Percentiles rank a stretch among this genome's conserved stretches.
Evolutionary conservation across 2,113 vertebrate species (phyloP).

Genomic region (Oceanodroma tethys): DNA sequence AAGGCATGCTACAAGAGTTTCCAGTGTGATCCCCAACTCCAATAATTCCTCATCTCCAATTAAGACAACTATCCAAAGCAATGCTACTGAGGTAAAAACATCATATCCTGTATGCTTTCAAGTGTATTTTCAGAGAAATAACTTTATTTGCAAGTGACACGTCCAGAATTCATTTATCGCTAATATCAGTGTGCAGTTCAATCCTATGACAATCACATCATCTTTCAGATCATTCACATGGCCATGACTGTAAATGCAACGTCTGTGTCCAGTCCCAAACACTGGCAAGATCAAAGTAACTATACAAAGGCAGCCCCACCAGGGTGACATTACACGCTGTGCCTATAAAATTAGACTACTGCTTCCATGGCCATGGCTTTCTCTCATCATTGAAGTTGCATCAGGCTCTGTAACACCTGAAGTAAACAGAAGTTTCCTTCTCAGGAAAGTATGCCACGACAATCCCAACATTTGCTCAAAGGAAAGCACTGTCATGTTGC

Average conservation of each 20-base stretch:
- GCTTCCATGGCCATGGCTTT: background rate
- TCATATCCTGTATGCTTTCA: background rate
- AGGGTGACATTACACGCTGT: background rate
- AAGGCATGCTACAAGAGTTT: background rate
- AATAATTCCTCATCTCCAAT: background rate
- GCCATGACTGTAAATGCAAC: background rate
- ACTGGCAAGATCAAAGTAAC: constrained; percentile 1
- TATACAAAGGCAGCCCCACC: background rate
- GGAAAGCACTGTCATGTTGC: background rate
- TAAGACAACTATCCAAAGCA: background rate
- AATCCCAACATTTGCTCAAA: background rate
- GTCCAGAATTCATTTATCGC: background rate
- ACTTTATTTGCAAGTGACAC: background rate
- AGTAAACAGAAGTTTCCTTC: background rate
- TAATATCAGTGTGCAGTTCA: background rate
- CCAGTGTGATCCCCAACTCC: background rate
- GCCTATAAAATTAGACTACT: background rate
- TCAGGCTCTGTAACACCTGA: background rate
- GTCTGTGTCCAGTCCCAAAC: background rate
- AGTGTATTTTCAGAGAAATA: background rate
- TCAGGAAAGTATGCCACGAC: background rate
- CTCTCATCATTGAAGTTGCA: background rate
- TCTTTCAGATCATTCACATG: background rate
- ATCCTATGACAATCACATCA: background rate
- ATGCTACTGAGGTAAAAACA: background rate